A percentile compares a stretch with the other conserved stretches of the same genome.
Evolutionary conservation across 1,140 invertebrate genomes (phyloP).

Genomic region (Drosophila gunungcola): DNA sequence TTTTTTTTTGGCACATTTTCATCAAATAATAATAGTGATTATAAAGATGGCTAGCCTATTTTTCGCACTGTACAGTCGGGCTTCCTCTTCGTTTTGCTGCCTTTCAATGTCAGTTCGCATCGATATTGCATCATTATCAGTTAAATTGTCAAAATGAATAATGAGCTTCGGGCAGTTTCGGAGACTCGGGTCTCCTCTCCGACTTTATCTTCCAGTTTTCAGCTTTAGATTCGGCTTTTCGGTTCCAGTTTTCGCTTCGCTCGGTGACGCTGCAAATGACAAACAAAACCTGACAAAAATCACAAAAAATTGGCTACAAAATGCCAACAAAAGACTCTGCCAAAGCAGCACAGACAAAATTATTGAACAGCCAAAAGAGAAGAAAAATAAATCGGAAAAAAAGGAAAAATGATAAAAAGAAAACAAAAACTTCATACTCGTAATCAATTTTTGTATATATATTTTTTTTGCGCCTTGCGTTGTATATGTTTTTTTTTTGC

Average conservation of each 20-base stretch:
- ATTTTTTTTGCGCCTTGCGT: neutral
- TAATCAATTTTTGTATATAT: constrained; percentile 18
- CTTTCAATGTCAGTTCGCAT: constrained; percentile 74
- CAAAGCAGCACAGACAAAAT: constrained; percentile 17
- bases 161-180: constrained; percentile 54
- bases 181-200: constrained; percentile 5
- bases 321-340: constrained; percentile 59
- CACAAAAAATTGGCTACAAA: constrained; percentile 62
- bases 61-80: constrained; percentile 35
- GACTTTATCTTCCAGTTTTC: constrained; percentile 43
- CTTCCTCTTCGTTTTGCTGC: constrained; percentile 47
- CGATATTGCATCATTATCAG: constrained; percentile 82
- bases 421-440: constrained; percentile 18
- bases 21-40: neutral
- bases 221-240: constrained; percentile 22
- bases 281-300: constrained; percentile 67
- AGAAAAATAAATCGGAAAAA: neutral
- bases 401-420: constrained; percentile 7
- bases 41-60: neutral
- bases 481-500: constrained; percentile 2
- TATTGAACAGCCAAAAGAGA: constrained; percentile 3
- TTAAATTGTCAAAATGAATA: constrained; percentile 84
- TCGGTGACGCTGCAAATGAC: constrained; percentile 74
- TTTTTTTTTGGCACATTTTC: no score
- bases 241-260: constrained; percentile 56